A percentile compares a stretch with the other conserved stretches of the same genome.
Evolutionary conservation across 2,888 invertebrate genomes (phyloP).

Genomic region (Nomada fabriciana): DNA sequence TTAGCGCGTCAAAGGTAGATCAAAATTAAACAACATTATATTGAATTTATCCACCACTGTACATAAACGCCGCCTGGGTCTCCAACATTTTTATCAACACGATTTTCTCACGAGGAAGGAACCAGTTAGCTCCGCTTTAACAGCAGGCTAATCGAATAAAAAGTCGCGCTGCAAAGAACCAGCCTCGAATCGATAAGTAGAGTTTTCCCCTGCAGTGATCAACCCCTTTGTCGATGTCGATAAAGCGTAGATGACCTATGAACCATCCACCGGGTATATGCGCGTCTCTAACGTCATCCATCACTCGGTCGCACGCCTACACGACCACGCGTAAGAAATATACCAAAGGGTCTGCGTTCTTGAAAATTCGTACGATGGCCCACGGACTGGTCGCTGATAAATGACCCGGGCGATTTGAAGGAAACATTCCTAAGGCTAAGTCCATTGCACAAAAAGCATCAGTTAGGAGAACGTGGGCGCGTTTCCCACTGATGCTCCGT

Average conservation of each 20-base stretch:
- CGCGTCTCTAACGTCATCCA: constrained; percentile 25
- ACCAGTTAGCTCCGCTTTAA: constrained; percentile 3
- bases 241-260: constrained; percentile 31
- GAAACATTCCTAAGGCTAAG: constrained; percentile 21
- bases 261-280: constrained; percentile 7
- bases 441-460: constrained; percentile 10
- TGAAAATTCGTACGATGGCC: constrained; percentile 15
- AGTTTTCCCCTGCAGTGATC: constrained; percentile 21
- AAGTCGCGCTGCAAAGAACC: no score
- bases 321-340: constrained; percentile 20
- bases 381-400: constrained; percentile 32
- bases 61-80: no score
- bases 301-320: constrained; percentile 11
- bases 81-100: no score
- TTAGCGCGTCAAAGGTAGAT: no score
- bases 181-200: background rate
- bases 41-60: no score
- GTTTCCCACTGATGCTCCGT: background rate
- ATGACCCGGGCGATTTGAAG: constrained; percentile 29
- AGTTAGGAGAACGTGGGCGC: background rate
- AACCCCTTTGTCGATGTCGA: constrained; percentile 15
- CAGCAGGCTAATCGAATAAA: background rate
- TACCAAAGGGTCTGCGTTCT: constrained; percentile 7
- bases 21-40: no score
- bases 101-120: no score